Evolutionary conservation across 2,797 vertebrate genomes (phyloP), one percentile per base, ranked within the genome.

Genomic region (Acanthopagrus latus): DNA sequence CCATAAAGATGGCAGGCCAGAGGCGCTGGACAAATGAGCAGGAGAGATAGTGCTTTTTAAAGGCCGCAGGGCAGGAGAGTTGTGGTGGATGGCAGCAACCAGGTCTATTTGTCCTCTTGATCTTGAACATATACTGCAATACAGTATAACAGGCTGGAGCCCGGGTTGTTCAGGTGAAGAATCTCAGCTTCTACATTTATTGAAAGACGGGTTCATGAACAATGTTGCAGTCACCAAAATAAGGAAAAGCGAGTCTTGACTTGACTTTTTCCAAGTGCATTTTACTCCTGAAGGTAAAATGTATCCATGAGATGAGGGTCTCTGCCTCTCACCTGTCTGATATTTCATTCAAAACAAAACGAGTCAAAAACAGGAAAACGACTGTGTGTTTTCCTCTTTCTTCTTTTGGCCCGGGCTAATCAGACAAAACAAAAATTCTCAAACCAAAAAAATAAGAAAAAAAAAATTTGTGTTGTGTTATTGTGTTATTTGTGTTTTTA

Each of bases 1-100:
- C 82, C 62, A 76, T 92, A 89, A 91, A 91, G 74, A 90, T 89
- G 84, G 77, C 73, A 81, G 80, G 79, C 89, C 70, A 77, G 74
- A 83, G 80, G 78, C 64, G 3, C 56, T 14, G 64, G 67, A 81
- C 66, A 82, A 74, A 91, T 83, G 79, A 85, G 74, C 50, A 70
- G 78, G 77, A 80, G 66, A 88, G 79, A 88, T 76, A 71, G 74
- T 18, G 76, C 29, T 71, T 85, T 88, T 86, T 82, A 87, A 84
- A 85, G 72, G 86, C 90, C 20, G 29, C 63, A 29, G 78, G 82
- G 74, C 77, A 76, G 56, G 38, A 80, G 44, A 81, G 54, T 63
- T 86, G 85, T 83, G 67, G 67, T 79, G 75, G 79, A 83, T 62
- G 50, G 64, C 44, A 70, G 84, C 79, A 83, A 73, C 66, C 63